These are phyloP conservation scores for Condylura cristata DNA, from an alignment of 2,113 vertebrate genomes.

Conservation along the genomic window DNA sequence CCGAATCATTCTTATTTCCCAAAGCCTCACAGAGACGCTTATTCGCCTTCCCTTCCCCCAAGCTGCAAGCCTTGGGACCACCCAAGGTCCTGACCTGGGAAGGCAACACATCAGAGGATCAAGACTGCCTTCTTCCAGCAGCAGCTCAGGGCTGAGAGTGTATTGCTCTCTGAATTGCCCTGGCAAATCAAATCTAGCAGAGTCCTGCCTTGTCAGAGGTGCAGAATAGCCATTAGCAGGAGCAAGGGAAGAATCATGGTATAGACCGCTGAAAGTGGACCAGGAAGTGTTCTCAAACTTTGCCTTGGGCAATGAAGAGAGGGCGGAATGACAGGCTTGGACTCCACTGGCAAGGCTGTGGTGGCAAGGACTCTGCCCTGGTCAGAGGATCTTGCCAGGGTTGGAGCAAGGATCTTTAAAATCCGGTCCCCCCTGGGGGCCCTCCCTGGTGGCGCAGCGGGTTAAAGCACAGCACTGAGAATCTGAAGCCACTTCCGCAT, in stretches of 20 bases:
- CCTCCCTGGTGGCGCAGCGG: too few species aligned
- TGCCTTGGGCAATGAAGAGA: background rate
- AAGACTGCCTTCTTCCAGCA: background rate
- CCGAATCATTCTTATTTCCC: slow-evolving; percentile 42
- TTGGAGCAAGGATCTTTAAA: background rate
- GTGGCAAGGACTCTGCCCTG: background rate
- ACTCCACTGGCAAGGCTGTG: background rate
- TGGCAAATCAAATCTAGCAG: slow-evolving; percentile 16
- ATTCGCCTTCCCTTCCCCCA: background rate
- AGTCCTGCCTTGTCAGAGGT: background rate
- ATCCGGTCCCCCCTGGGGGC: background rate
- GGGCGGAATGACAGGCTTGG: background rate
- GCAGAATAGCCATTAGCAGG: background rate
- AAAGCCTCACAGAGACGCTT: background rate
- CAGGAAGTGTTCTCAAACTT: slow-evolving; percentile 32
- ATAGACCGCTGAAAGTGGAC: background rate
- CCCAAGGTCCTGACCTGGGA: slow-evolving; percentile 26
- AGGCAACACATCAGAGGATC: background rate
- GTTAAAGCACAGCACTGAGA: too few species aligned
- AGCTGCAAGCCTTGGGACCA: slow-evolving; percentile 53
- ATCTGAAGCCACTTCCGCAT: too few species aligned
- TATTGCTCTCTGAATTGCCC: slow-evolving; percentile 30
- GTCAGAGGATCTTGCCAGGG: background rate
- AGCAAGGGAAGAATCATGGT: background rate
- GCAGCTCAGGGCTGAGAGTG: background rate